phyloP scores from a whole-genome alignment of 1,140 invertebrate genomes.

The fruit fly (Drosophila melanogaster) region Release_6_plus_ISO1_MT NT_037436.4:13364001-13364500 shows the following conservation, averaged over 20 bases:
- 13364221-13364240: conserved; percentile 9
- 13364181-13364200: conserved; percentile 75
- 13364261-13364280: conserved; percentile 62
- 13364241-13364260: conserved; percentile 27
- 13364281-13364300: conserved; percentile 71
- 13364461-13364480: not conserved
- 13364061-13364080: conserved; percentile 61
- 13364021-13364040: conserved; percentile 50
- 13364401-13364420: conserved; percentile 10
- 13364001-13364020: conserved; percentile 55
- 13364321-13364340: conserved; percentile 13
- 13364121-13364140: conserved; percentile 50
- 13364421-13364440: not conserved
- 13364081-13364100: conserved; percentile 18
- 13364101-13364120: conserved; percentile 55
- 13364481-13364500: too few species aligned
- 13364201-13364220: conserved; percentile 9
- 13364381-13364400: conserved; percentile 48
- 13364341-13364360: conserved; percentile 66
- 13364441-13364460: too few species aligned
- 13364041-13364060: conserved; percentile 74
- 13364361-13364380: conserved; percentile 67
- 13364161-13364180: conserved; percentile 74
- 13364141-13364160: conserved; percentile 47
- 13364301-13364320: not conserved